Conservation (phyloP, 2,113 vertebrate species). For the Formicarius rufipectus region DNA sequence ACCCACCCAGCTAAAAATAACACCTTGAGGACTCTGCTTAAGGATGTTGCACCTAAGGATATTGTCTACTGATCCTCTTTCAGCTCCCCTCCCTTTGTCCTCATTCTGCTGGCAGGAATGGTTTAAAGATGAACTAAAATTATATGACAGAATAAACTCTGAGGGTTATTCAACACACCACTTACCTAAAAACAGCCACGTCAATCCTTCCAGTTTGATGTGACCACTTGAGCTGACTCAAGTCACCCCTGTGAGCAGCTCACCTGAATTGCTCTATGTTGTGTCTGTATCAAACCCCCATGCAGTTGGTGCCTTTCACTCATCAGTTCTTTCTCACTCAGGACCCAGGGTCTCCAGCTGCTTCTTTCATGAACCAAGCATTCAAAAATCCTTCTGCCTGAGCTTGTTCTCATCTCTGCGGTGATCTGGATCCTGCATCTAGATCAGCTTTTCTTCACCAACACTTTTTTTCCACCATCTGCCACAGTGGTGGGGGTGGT, state of each 20-base stretch:
- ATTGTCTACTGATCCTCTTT: neutral
- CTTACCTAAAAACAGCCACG: neutral
- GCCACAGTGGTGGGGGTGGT: neutral
- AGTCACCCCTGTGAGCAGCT: neutral
- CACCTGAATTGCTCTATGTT: neutral
- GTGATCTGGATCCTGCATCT: neutral
- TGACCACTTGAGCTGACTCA: neutral
- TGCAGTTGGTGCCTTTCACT: neutral
- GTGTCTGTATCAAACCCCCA: neutral
- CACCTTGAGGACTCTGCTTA: neutral
- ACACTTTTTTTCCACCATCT: neutral
- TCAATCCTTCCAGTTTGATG: neutral
- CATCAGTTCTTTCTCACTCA: rapidly evolving
- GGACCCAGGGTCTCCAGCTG: too few relatives aligned
- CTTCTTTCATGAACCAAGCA: neutral
- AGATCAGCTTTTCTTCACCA: neutral
- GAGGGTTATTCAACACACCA: rapidly evolving
- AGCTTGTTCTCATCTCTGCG: neutral
- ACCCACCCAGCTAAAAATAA: neutral
- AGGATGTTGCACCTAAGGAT: rapidly evolving
- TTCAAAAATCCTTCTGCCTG: neutral
- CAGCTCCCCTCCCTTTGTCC: neutral
- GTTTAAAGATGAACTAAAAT: neutral
- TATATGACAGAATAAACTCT: neutral
- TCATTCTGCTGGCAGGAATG: neutral